phyloP scores from a whole-genome alignment of 2,888 invertebrate species.

The Prosapia bicincta region DNA sequence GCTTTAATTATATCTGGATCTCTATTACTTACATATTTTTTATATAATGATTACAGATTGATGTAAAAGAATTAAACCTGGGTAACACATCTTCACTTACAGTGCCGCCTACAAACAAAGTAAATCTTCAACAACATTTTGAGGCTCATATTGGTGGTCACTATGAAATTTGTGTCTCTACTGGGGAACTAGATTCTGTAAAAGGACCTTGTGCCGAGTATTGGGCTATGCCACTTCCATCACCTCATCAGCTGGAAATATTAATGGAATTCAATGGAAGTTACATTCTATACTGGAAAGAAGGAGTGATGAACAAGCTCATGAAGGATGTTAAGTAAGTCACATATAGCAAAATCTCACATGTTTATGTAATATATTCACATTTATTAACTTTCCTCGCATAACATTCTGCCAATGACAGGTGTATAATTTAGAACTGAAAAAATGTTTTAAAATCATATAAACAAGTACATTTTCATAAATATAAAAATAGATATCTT shows the following conservation, averaged over 20 bases:
- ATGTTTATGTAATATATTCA: too few species aligned
- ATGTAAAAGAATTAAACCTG: slow-evolving; percentile 49
- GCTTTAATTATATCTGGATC: too few species aligned
- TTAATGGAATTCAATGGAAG: slow-evolving; percentile 58
- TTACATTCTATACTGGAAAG: slow-evolving; percentile 64
- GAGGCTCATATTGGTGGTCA: slow-evolving; percentile 50
- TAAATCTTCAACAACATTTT: slow-evolving; percentile 42
- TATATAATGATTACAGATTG: too few species aligned
- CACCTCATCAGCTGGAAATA: slow-evolving; percentile 62
- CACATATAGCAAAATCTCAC: too few species aligned
- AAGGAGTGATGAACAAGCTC: slow-evolving; percentile 46
- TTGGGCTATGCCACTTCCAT: slow-evolving; percentile 54
- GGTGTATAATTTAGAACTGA: too few species aligned
- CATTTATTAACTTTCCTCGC: too few species aligned
- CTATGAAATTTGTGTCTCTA: slow-evolving; percentile 53
- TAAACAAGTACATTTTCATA: too few species aligned
- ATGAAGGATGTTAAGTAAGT: slow-evolving; percentile 37
- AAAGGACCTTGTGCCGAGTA: slow-evolving; percentile 47
- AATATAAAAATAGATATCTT: neutral
- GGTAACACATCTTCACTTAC: slow-evolving; percentile 50
- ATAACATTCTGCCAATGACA: too few species aligned
- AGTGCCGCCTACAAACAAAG: slow-evolving; percentile 48
- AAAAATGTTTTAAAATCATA: slow-evolving; percentile 4
- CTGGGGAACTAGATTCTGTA: slow-evolving; percentile 39
- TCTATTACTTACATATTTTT: too few species aligned